These are phyloP conservation scores for Meliscaeva auricollis DNA, from an alignment of 2,888 invertebrate genomes.

Conservation along the genomic window DNA sequence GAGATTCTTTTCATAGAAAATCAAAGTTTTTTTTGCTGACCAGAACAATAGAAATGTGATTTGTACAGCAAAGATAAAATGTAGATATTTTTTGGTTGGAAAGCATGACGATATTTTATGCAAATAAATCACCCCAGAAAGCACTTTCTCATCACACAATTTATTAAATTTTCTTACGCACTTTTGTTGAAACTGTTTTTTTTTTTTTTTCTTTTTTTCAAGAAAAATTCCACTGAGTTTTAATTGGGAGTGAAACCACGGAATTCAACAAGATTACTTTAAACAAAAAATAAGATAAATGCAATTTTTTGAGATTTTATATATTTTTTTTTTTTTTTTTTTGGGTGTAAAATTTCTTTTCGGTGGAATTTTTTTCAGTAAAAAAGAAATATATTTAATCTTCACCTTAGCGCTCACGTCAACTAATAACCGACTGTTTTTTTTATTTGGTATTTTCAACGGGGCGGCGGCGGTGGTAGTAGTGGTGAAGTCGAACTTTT, in stretches of 20 bases:
- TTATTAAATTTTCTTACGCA: slow-evolving; percentile 55
- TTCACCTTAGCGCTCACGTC: slow-evolving; percentile 68
- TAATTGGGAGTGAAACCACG: slow-evolving; percentile 46
- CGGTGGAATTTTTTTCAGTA: slow-evolving; percentile 40
- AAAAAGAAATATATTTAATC: slow-evolving; percentile 20
- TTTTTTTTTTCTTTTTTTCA: slow-evolving; percentile 25
- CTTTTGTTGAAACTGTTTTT: slow-evolving; percentile 68
- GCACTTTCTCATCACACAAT: slow-evolving; percentile 64
- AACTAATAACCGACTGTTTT: slow-evolving; percentile 64
- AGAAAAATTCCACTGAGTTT: slow-evolving; percentile 50
- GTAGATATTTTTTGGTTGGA: slow-evolving; percentile 15
- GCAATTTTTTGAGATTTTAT: slow-evolving; percentile 42
- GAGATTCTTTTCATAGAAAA: slow-evolving; percentile 6
- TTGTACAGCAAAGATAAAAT: not conserved
- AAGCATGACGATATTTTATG: slow-evolving; percentile 37
- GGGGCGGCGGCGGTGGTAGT: slow-evolving; percentile 50
- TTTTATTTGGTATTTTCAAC: slow-evolving; percentile 28
- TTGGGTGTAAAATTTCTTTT: slow-evolving; percentile 44
- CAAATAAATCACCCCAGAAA: slow-evolving; percentile 47
- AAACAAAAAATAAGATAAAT: slow-evolving; percentile 37
- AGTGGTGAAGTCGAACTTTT: slow-evolving; percentile 31
- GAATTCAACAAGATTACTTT: slow-evolving; percentile 23
- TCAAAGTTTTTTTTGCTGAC: not conserved
- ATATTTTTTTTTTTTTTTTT: slow-evolving; percentile 13
- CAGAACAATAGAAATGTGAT: slow-evolving; percentile 36